phyloP scores from a whole-genome alignment of 2,113 vertebrate species.

The Anoura caudifer region DNA sequence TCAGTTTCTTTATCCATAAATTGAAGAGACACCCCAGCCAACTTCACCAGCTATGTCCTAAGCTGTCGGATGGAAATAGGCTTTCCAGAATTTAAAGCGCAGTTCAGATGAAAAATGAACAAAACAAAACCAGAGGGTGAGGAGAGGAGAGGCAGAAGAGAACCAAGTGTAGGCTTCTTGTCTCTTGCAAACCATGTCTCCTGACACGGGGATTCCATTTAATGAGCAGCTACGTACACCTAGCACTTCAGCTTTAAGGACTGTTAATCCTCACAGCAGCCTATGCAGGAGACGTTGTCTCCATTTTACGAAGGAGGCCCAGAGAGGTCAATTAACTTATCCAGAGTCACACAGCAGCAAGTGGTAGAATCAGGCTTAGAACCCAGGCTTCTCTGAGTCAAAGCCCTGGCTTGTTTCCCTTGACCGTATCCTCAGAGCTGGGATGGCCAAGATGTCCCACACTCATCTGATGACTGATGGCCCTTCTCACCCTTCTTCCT shows the following conservation, averaged over 20 bases:
- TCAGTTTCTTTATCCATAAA: neutral
- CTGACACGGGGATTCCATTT: neutral
- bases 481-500: neutral
- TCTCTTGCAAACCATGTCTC: accelerated
- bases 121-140: neutral
- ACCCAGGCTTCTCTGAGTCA: neutral
- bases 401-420: neutral
- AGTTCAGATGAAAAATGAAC: neutral
- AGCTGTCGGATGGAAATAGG: neutral
- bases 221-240: accelerated
- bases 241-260: accelerated
- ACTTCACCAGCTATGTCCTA: neutral
- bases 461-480: neutral
- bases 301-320: neutral
- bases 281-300: neutral
- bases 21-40: neutral
- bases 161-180: accelerated
- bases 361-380: neutral
- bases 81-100: neutral
- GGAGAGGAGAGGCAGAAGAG: neutral
- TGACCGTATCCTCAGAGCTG: accelerated
- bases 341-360: neutral
- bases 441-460: neutral
- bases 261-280: neutral
- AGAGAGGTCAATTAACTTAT: neutral